Percentiles rank a stretch among this genome's conserved stretches.
These are phyloP conservation scores for Hydrotaea cyrtoneurina DNA, from an alignment of 2,888 invertebrate species.

Conservation along the genomic window DNA sequence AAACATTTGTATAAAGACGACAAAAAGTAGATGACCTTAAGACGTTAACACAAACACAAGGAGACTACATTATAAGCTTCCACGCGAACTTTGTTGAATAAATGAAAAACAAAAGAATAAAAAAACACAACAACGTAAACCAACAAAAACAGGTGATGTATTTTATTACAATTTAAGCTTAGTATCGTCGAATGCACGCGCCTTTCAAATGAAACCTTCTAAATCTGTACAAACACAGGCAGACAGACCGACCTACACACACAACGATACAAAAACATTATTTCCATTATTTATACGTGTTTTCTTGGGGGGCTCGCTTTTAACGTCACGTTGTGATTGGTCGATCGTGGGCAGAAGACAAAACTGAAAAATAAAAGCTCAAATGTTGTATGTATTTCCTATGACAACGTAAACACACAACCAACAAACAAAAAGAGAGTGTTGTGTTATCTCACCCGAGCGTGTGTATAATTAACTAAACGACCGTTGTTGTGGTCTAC, in stretches of 20 bases:
- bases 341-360: background rate
- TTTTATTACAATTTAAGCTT: constrained; percentile 7
- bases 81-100: constrained; percentile 23
- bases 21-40: constrained; percentile 42
- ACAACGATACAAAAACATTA: constrained; percentile 6
- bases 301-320: constrained; percentile 59
- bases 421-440: too few species aligned
- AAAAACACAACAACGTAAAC: background rate
- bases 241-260: constrained; percentile 37
- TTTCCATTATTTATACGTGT: background rate
- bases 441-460: background rate
- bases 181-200: constrained; percentile 34
- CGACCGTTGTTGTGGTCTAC: too few species aligned
- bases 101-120: background rate
- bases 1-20: background rate
- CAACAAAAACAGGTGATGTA: constrained; percentile 10
- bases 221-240: background rate
- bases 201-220: constrained; percentile 37
- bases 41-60: constrained; percentile 4
- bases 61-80: background rate
- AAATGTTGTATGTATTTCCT: background rate
- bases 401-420: too few species aligned
- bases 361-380: constrained; percentile 12
- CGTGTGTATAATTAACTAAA: background rate
- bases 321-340: constrained; percentile 47